Evolutionary conservation across 2,797 vertebrate genomes (phyloP).

Genomic region (Salmo trutta): DNA sequence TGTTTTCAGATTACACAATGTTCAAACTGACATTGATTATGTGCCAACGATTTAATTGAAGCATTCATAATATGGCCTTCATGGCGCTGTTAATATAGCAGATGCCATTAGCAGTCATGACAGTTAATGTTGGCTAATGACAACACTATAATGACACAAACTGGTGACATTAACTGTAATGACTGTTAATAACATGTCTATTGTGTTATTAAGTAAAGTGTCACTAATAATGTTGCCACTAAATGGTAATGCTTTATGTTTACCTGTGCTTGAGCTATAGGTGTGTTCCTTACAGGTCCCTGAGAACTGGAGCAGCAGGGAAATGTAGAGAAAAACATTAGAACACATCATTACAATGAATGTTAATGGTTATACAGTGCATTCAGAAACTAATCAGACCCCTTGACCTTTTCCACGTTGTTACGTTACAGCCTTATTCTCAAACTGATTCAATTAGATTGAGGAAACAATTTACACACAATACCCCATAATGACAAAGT

Average conservation of each 20-base stretch:
- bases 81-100: not conserved
- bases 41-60: not conserved
- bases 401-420: too few species aligned
- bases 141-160: not conserved
- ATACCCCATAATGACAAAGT: too few species aligned
- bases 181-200: not conserved
- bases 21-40: not conserved
- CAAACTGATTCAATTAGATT: too few species aligned
- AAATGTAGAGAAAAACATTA: too few species aligned
- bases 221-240: not conserved
- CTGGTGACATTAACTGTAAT: not conserved
- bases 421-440: too few species aligned
- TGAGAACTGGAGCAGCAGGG: constrained; percentile 35
- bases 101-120: not conserved
- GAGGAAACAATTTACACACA: too few species aligned
- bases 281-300: constrained; percentile 24
- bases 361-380: too few species aligned
- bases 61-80: not conserved
- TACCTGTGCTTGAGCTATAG: constrained; percentile 46
- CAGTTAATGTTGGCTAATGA: too few species aligned
- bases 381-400: too few species aligned
- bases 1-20: not conserved
- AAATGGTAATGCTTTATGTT: not conserved
- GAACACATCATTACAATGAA: not conserved
- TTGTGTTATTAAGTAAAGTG: too few species aligned